phyloP scores from a whole-genome alignment of 2,797 vertebrate genomes.

The Phataginus tricuspis region DNA sequence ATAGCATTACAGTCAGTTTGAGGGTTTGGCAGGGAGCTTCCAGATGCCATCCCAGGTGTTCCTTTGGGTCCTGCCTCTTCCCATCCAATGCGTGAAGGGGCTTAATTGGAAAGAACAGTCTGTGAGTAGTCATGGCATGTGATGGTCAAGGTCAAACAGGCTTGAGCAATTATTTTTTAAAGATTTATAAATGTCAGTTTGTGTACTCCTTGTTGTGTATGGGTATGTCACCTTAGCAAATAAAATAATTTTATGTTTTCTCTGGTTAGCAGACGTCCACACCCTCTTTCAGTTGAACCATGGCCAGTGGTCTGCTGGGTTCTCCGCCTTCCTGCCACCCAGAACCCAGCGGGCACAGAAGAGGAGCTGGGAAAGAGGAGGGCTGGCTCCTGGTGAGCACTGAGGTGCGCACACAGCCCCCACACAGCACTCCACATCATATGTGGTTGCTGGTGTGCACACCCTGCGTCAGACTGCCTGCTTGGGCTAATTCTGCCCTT shows the following conservation, averaged over 20 bases:
- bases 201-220: not conserved
- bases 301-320: not conserved
- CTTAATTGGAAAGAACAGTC: not conserved
- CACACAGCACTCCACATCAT: fast-evolving
- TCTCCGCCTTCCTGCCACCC: not conserved
- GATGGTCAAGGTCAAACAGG: not conserved
- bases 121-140: not conserved
- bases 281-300: not conserved
- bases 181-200: not conserved
- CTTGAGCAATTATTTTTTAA: not conserved
- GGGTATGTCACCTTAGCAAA: not conserved
- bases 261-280: not conserved
- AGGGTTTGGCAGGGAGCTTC: not conserved
- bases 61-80: not conserved
- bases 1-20: not conserved
- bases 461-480: not conserved
- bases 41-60: not conserved
- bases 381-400: not conserved
- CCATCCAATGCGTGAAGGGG: not conserved
- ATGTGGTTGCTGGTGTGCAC: not conserved
- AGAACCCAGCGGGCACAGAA: not conserved
- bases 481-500: not conserved
- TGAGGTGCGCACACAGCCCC: fast-evolving
- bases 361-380: not conserved
- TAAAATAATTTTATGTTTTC: not conserved